phyloP scores from a whole-genome alignment of 2,797 vertebrate species.

The Smutsia temminckii region DNA sequence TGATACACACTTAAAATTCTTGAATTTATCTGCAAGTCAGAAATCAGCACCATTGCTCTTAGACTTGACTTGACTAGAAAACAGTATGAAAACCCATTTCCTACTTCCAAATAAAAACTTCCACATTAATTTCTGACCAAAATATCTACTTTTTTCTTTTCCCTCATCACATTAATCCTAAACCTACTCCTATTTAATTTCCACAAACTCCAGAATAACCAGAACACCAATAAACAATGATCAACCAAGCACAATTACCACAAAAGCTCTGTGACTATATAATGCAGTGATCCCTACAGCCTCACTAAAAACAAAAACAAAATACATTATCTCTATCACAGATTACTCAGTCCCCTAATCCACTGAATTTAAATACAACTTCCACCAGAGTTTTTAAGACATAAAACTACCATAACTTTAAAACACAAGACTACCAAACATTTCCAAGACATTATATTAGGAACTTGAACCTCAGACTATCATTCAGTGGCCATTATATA shows the following conservation, averaged over 20 bases:
- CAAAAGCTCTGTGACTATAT: not conserved
- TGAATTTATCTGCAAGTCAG: constrained; percentile 50
- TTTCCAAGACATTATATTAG: not conserved
- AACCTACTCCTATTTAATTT: not conserved
- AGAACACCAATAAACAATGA: not conserved
- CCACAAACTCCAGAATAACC: rapidly evolving
- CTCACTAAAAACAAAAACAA: not conserved
- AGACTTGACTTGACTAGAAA: constrained; percentile 75
- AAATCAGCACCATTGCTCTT: not conserved
- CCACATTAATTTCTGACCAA: not conserved
- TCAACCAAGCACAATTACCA: rapidly evolving
- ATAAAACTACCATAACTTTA: not conserved
- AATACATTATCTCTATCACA: not conserved
- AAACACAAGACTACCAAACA: not conserved
- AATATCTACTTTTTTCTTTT: not conserved
- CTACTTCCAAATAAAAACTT: rapidly evolving
- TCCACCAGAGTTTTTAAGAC: not conserved
- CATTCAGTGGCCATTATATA: constrained; percentile 73
- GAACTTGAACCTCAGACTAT: constrained; percentile 45
- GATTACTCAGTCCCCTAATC: not conserved
- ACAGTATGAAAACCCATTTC: not conserved
- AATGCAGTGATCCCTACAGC: not conserved
- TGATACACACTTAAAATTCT: not conserved
- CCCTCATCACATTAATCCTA: not conserved
- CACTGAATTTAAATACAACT: not conserved